phyloP scores from a whole-genome alignment of 2,797 vertebrate genomes.

The Rhadinocentrus ornatus region DNA sequence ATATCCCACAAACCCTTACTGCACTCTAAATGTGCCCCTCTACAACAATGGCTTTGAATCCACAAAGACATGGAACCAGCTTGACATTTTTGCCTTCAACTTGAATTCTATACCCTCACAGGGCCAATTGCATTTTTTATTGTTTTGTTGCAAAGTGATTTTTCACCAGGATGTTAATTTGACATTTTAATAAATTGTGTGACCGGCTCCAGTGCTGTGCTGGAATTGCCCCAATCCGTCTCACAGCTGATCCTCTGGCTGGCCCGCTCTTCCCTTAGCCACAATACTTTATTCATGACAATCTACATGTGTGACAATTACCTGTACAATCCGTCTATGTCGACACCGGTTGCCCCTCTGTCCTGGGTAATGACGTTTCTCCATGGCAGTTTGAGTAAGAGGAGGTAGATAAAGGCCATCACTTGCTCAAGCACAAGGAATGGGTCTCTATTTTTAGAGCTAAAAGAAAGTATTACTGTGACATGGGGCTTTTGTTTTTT shows the following conservation, averaged over 20 bases:
- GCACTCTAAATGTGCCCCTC: slow-evolving; percentile 47
- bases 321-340: slow-evolving; percentile 77
- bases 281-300: slow-evolving; percentile 81
- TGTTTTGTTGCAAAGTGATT: slow-evolving; percentile 80
- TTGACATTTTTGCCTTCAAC: slow-evolving; percentile 51
- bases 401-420: slow-evolving; percentile 68
- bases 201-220: slow-evolving; percentile 67
- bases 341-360: slow-evolving; percentile 61
- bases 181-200: slow-evolving; percentile 87
- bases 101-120: slow-evolving; percentile 72
- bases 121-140: slow-evolving; percentile 78
- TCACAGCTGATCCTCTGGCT: slow-evolving; percentile 81
- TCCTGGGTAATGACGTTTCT: slow-evolving; percentile 71
- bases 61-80: slow-evolving; percentile 54
- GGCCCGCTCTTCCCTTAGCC: slow-evolving; percentile 67
- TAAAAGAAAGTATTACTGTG: slow-evolving; percentile 53
- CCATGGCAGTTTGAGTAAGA: slow-evolving; percentile 65
- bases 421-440: slow-evolving; percentile 53
- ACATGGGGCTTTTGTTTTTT: slow-evolving; percentile 50
- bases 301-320: slow-evolving; percentile 85
- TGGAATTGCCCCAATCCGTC: slow-evolving; percentile 85
- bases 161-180: slow-evolving; percentile 85
- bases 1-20: slow-evolving; percentile 59
- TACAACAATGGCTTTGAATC: slow-evolving; percentile 36
- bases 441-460: slow-evolving; percentile 73